A percentile compares a stretch with the other conserved stretches of the same genome.
These are phyloP conservation scores for Cryptocheilus praepositus DNA, from an alignment of 2,888 invertebrate genomes.

Conservation along the genomic window DNA sequence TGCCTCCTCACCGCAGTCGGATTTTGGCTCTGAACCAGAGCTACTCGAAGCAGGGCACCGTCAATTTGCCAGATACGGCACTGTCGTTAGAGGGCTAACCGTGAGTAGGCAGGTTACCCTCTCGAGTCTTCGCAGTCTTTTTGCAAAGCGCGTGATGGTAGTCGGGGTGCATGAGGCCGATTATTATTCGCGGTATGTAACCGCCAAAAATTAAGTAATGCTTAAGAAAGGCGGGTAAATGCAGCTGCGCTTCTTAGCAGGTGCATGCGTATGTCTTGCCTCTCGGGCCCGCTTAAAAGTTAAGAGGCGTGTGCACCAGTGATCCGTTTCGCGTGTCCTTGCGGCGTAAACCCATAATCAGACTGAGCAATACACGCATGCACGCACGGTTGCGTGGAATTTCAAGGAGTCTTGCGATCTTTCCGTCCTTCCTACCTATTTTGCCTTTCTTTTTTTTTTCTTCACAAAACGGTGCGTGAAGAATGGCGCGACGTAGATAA, in stretches of 20 bases:
- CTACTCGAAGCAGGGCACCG: neutral
- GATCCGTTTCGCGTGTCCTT: slow-evolving; percentile 53
- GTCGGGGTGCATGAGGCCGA: slow-evolving; percentile 24
- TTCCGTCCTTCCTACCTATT: no score
- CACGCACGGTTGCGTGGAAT: neutral
- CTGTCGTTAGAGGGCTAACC: slow-evolving; percentile 5
- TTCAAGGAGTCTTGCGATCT: no score
- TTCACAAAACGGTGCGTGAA: no score
- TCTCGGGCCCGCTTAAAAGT: slow-evolving; percentile 34
- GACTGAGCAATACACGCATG: slow-evolving; percentile 3
- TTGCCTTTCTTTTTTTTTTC: no score
- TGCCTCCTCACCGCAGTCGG: no score
- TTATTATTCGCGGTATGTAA: slow-evolving; percentile 61
- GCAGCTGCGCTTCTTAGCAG: slow-evolving; percentile 64
- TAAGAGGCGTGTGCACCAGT: slow-evolving; percentile 31
- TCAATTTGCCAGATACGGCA: neutral
- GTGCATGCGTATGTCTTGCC: slow-evolving; percentile 46
- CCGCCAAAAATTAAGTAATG: slow-evolving; percentile 63
- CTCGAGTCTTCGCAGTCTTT: neutral
- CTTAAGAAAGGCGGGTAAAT: slow-evolving; percentile 49
- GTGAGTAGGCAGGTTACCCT: slow-evolving; percentile 7
- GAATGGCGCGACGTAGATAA: no score
- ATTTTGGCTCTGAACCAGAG: slow-evolving; percentile 17
- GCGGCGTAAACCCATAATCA: slow-evolving; percentile 40
- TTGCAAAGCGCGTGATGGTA: slow-evolving; percentile 3